Evolutionary conservation across 64 coral and sea anemone genomes (phyloP).

Genomic region (Pachyseris speciosa): DNA sequence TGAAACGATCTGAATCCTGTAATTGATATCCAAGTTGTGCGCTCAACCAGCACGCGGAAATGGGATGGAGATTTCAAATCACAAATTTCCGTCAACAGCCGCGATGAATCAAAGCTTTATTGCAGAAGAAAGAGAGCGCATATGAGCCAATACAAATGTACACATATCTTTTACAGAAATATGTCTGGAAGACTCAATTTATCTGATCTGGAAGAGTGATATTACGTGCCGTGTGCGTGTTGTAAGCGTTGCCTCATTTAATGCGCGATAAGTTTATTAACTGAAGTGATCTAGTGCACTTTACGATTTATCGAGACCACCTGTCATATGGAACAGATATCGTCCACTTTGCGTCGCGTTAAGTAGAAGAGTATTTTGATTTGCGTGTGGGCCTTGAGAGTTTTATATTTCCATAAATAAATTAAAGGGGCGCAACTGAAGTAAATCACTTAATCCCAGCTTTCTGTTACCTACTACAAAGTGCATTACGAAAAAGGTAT

Average conservation of each 20-base stretch:
- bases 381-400: conserved; percentile 11
- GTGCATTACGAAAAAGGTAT: conserved; percentile 3
- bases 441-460: neutral
- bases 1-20: conserved; percentile 14
- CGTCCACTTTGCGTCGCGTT: conserved; percentile 18
- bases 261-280: conserved; percentile 8
- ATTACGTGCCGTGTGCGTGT: neutral
- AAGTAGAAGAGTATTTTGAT: conserved; percentile 20
- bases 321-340: conserved; percentile 28
- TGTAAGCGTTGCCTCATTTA: neutral
- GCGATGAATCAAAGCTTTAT: conserved; percentile 36
- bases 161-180: conserved; percentile 2
- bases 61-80: conserved; percentile 34
- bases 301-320: neutral
- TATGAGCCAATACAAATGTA: neutral
- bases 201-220: neutral
- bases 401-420: conserved; percentile 43
- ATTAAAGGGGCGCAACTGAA: conserved; percentile 10
- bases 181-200: neutral
- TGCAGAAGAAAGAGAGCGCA: neutral
- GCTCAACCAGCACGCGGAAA: neutral
- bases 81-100: conserved; percentile 34
- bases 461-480: neutral
- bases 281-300: neutral
- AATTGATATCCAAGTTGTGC: conserved; percentile 7